A percentile compares a stretch with the other conserved stretches of the same genome.
These are phyloP conservation scores for Pterostichus niger DNA, from an alignment of 2,888 invertebrate genomes.

Conservation along the genomic window DNA sequence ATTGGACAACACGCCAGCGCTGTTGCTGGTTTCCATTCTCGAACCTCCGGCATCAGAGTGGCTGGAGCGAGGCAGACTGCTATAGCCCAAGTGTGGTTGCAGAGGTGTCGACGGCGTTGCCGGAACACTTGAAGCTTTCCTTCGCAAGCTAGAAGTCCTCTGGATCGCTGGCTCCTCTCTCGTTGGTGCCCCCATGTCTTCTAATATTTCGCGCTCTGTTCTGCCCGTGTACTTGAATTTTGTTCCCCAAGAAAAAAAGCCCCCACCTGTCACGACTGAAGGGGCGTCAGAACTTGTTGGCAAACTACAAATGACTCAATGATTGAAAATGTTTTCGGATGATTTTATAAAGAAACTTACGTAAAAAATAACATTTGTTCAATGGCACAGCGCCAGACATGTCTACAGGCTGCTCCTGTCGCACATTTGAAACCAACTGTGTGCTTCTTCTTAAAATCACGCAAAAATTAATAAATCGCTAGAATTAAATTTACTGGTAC, in stretches of 20 bases:
- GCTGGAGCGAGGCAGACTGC: conserved; percentile 91
- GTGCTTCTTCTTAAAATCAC: conserved; percentile 89
- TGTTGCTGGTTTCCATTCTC: conserved; percentile 75
- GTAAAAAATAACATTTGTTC: conserved; percentile 99
- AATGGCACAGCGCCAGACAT: conserved; percentile 98
- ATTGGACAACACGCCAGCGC: conserved; percentile 74
- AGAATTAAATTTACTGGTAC: conserved; percentile 71
- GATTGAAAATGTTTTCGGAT: background rate
- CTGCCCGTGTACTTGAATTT: conserved; percentile 93
- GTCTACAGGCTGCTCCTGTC: conserved; percentile 93
- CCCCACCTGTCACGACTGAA: conserved; percentile 93
- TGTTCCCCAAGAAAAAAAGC: conserved; percentile 95
- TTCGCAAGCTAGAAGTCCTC: conserved; percentile 80
- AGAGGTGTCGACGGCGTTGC: conserved; percentile 92
- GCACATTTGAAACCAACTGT: conserved; percentile 98
- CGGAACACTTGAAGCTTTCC: conserved; percentile 92
- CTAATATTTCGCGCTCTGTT: conserved; percentile 94
- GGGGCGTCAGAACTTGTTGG: conserved; percentile 91
- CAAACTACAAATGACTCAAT: conserved; percentile 80
- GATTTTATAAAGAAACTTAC: conserved; percentile 81
- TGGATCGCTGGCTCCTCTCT: conserved; percentile 79
- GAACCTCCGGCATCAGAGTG: conserved; percentile 83
- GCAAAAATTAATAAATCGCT: conserved; percentile 54
- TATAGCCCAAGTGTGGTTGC: conserved; percentile 88
- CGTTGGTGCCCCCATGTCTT: conserved; percentile 86